Conservation (phyloP, 2,888 invertebrate species). For the Sminthurinus aureus region DNA sequence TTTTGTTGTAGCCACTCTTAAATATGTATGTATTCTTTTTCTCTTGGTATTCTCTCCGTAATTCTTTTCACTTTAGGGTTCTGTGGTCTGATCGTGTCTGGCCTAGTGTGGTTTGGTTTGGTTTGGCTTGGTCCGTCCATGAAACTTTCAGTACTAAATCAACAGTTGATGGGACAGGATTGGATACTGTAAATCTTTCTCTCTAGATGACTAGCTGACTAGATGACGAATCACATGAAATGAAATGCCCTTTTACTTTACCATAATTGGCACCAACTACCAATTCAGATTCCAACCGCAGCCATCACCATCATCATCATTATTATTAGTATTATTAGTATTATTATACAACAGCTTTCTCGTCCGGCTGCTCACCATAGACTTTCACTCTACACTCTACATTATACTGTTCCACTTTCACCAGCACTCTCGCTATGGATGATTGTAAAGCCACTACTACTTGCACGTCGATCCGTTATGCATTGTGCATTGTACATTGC, state of each 20-base stretch:
- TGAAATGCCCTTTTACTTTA: conserved; percentile 26
- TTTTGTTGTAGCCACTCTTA: no score
- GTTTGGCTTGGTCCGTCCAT: no score
- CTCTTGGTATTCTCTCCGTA: no score
- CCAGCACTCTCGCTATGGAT: background rate
- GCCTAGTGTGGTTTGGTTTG: no score
- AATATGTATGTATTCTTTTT: no score
- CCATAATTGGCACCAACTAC: conserved; percentile 25
- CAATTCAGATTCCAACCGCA: background rate
- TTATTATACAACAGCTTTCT: background rate
- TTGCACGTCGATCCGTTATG: no score
- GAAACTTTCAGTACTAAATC: conserved; percentile 13
- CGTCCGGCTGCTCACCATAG: background rate
- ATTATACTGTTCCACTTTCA: background rate
- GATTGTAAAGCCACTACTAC: no score
- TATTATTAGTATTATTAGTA: background rate
- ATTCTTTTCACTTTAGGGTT: no score
- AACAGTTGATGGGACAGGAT: conserved; percentile 39
- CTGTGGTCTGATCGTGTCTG: no score
- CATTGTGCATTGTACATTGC: background rate
- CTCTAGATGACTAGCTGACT: background rate
- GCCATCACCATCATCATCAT: conserved; percentile 15
- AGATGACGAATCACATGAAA: conserved; percentile 36
- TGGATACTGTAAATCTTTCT: conserved; percentile 31
- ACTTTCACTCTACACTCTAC: background rate